phyloP scores from a whole-genome alignment of 2,888 invertebrate genomes.

The Erebia aethiops region DNA sequence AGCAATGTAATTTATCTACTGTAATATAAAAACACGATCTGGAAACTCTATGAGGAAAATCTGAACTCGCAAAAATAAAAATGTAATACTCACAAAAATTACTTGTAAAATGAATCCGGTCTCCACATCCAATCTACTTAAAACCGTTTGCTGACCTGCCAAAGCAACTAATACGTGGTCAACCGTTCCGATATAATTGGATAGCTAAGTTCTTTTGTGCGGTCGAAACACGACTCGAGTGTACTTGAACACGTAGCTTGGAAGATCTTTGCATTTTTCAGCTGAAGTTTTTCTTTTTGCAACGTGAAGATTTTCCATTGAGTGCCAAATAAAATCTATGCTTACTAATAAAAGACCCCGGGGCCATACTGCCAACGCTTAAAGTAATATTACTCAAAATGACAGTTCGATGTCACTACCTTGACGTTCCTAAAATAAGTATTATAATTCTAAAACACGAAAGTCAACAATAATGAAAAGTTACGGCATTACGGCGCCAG shows the following conservation, averaged over 20 bases:
- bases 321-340: not conserved
- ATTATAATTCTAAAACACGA: no score
- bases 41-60: not conserved
- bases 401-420: no score
- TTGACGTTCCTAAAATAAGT: no score
- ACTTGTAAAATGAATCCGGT: constrained; percentile 25
- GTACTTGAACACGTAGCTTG: constrained; percentile 24
- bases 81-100: constrained; percentile 17
- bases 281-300: constrained; percentile 6
- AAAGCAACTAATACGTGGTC: constrained; percentile 38
- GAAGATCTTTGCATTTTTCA: constrained; percentile 25
- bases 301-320: not conserved
- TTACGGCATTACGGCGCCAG: no score
- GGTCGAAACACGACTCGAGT: constrained; percentile 29
- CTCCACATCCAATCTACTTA: constrained; percentile 35
- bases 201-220: constrained; percentile 43
- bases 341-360: constrained; percentile 8
- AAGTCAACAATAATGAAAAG: no score
- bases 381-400: no score
- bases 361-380: no score
- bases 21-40: not conserved
- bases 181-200: constrained; percentile 42
- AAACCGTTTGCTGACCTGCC: constrained; percentile 38
- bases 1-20: not conserved
- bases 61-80: not conserved